Conservation (phyloP, 2,797 vertebrate genomes). For the Halcyon badia region DNA sequence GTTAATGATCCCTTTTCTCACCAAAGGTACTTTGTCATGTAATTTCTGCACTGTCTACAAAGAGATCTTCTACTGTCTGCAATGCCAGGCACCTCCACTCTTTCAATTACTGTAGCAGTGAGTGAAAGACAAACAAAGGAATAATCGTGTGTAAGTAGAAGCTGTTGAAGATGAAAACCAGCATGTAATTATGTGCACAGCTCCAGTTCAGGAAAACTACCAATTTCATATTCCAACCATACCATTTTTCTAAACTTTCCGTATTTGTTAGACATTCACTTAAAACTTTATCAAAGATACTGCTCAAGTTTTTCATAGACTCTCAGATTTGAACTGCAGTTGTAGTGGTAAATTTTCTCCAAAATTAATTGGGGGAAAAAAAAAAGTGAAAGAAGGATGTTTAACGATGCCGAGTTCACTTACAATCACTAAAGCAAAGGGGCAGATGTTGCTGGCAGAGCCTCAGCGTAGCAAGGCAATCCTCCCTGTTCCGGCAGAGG, state of each 20-base stretch:
- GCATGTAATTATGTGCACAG: neutral
- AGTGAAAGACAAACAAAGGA: neutral
- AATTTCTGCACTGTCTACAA: neutral
- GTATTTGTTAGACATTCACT: neutral
- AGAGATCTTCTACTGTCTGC: neutral
- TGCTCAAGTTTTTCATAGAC: neutral
- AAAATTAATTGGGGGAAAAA: neutral
- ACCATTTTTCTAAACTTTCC: neutral
- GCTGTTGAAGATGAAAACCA: neutral
- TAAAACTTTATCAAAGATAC: neutral
- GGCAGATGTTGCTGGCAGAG: fast-evolving
- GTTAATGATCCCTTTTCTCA: neutral
- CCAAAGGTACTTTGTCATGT: neutral
- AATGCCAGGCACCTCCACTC: neutral
- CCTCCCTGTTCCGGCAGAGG: neutral
- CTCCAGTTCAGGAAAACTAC: neutral
- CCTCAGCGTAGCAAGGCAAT: neutral
- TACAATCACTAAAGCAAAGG: fast-evolving
- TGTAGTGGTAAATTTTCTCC: neutral
- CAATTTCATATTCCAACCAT: neutral
- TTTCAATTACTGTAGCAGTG: neutral
- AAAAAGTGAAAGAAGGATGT: neutral
- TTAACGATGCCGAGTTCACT: neutral
- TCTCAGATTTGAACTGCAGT: neutral
- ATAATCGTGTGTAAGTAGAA: neutral